Evolutionary conservation across 30 jellyfish, hydroid and myxozoan species (phyloP).

Genomic region (Nemopilema nomurai): DNA sequence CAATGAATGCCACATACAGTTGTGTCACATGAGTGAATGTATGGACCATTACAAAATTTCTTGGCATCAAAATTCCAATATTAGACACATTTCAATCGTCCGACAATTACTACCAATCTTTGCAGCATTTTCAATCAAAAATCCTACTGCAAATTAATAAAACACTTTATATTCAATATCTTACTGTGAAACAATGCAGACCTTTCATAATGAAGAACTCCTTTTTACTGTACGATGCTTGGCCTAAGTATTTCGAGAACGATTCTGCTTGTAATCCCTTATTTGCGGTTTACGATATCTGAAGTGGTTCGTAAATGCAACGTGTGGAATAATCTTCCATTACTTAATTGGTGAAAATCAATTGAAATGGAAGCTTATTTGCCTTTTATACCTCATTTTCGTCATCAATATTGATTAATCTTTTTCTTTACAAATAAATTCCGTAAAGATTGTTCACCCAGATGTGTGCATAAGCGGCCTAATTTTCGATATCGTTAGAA

Average conservation of each 20-base stretch:
- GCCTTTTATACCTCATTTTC: not conserved
- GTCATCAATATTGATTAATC: not conserved
- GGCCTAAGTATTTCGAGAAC: not conserved
- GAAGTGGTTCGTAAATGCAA: not conserved
- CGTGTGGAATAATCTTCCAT: not conserved
- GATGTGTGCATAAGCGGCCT: not conserved
- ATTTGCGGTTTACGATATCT: not conserved
- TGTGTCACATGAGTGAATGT: too few species aligned
- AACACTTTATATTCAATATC: too few species aligned
- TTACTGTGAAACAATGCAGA: too few species aligned
- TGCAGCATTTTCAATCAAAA: too few species aligned
- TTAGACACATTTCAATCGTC: too few species aligned
- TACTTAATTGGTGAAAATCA: not conserved
- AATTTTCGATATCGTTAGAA: not conserved
- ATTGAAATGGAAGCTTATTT: not conserved
- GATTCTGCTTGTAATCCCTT: not conserved
- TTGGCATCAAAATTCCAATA: too few species aligned
- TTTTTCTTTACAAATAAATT: not conserved
- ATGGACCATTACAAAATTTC: too few species aligned
- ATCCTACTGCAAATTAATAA: too few species aligned
- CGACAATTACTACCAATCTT: too few species aligned
- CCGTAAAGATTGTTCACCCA: not conserved
- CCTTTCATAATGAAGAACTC: too few species aligned
- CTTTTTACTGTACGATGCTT: not conserved
- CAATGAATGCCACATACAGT: too few species aligned